Conservation (phyloP, 2,113 vertebrate genomes). For the Siniperca knerii region DNA sequence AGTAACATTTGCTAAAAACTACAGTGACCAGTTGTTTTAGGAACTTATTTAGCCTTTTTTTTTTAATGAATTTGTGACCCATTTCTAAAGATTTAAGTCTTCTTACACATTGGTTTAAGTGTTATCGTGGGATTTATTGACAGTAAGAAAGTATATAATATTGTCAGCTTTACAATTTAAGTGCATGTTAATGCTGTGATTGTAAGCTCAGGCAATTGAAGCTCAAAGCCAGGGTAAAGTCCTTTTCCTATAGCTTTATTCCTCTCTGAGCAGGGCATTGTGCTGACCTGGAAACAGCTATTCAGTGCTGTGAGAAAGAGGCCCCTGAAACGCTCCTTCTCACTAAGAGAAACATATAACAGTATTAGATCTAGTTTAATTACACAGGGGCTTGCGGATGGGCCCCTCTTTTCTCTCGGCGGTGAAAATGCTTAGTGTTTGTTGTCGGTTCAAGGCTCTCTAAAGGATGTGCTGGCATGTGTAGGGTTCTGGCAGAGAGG, state of each 20-base stretch:
- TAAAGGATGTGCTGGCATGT: conserved; percentile 83
- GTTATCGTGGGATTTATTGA: neutral
- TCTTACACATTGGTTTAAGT: neutral
- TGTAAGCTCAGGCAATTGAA: neutral
- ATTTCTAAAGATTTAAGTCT: neutral
- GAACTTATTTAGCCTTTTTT: neutral
- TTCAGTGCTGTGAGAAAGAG: conserved; percentile 60
- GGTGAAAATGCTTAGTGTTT: conserved; percentile 77
- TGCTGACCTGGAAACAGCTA: conserved; percentile 53
- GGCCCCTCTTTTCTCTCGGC: conserved; percentile 70
- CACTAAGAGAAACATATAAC: conserved; percentile 71
- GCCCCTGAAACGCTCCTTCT: conserved; percentile 44
- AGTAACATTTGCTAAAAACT: too few relatives aligned
- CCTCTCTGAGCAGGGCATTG: conserved; percentile 11
- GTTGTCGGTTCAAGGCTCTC: conserved; percentile 82
- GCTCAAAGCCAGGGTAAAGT: conserved; percentile 10
- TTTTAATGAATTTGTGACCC: neutral
- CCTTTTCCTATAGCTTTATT: conserved; percentile 25
- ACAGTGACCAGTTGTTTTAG: neutral
- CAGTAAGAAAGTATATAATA: neutral
- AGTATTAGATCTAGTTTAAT: conserved; percentile 81
- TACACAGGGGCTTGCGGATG: conserved; percentile 69
- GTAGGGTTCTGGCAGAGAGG: conserved; percentile 77
- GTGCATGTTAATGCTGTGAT: neutral
- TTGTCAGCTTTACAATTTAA: neutral